Conservation (phyloP, 1,140 invertebrate species). For the Eciton burchellii region DNA sequence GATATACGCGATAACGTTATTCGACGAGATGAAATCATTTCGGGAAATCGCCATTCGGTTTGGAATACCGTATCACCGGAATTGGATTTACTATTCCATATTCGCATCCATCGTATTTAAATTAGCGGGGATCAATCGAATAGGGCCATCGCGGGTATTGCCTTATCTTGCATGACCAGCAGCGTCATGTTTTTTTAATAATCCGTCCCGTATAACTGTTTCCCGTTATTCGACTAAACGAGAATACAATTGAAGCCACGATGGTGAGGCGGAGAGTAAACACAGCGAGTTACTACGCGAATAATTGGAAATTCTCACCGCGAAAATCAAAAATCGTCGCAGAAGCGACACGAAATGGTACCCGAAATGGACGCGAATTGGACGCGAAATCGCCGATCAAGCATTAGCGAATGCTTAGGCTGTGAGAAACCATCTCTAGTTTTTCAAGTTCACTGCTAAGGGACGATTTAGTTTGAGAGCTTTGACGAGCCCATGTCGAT, state of each 20-base stretch:
- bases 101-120: slow-evolving; percentile 46
- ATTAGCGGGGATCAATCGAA: slow-evolving; percentile 43
- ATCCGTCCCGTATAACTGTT: background rate
- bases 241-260: slow-evolving; percentile 15
- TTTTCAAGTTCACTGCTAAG: no score
- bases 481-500: no score
- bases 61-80: slow-evolving; percentile 40
- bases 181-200: slow-evolving; percentile 49
- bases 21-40: slow-evolving; percentile 52
- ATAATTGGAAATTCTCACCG: slow-evolving; percentile 36
- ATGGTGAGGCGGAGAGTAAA: background rate
- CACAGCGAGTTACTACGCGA: background rate
- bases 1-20: slow-evolving; percentile 47
- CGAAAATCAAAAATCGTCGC: background rate
- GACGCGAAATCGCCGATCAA: background rate
- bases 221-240: slow-evolving; percentile 9
- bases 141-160: slow-evolving; percentile 30
- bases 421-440: no score
- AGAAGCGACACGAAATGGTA: slow-evolving; percentile 1
- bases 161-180: slow-evolving; percentile 16
- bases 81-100: slow-evolving; percentile 58
- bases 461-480: no score
- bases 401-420: no score
- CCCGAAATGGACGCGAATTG: background rate
- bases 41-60: slow-evolving; percentile 42